phyloP scores from a whole-genome alignment of 2,113 vertebrate genomes.

The Butorides virescens region DNA sequence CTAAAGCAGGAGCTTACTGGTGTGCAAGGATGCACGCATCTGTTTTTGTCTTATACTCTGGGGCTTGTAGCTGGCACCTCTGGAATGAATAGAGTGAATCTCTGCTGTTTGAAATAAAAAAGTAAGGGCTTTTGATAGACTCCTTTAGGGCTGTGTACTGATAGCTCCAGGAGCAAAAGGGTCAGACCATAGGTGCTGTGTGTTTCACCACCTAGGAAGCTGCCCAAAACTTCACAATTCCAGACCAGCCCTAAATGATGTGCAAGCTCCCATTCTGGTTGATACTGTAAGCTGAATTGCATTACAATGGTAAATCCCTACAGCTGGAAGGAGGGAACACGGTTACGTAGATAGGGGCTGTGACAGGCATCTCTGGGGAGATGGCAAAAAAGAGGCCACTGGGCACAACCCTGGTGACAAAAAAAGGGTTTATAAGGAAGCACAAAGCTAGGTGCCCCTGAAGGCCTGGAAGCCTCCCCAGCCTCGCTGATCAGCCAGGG shows the following conservation, averaged over 20 bases:
- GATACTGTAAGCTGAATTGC: not conserved
- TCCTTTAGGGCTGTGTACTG: not conserved
- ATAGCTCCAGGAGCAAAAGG: not conserved
- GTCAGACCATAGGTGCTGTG: not conserved
- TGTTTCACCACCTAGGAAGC: not conserved
- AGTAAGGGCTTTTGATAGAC: not conserved
- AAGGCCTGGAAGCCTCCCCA: not conserved
- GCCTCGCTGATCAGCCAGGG: rapidly evolving
- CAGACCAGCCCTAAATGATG: not conserved
- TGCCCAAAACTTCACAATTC: not conserved
- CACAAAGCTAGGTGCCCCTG: not conserved
- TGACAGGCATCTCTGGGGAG: not conserved
- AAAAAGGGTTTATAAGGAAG: not conserved
- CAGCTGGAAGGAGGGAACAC: rapidly evolving
- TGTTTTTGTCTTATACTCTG: not conserved
- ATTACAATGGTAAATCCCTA: not conserved
- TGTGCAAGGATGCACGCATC: rapidly evolving
- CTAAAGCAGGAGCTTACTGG: not conserved
- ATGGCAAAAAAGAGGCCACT: not conserved
- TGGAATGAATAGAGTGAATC: not conserved
- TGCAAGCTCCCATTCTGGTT: not conserved
- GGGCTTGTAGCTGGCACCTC: not conserved
- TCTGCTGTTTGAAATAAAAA: not conserved
- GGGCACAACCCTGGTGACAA: not conserved
- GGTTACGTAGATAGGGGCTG: not conserved